Conservation (phyloP, 1,140 invertebrate species). For the Aphelenchoides besseyi region DNA sequence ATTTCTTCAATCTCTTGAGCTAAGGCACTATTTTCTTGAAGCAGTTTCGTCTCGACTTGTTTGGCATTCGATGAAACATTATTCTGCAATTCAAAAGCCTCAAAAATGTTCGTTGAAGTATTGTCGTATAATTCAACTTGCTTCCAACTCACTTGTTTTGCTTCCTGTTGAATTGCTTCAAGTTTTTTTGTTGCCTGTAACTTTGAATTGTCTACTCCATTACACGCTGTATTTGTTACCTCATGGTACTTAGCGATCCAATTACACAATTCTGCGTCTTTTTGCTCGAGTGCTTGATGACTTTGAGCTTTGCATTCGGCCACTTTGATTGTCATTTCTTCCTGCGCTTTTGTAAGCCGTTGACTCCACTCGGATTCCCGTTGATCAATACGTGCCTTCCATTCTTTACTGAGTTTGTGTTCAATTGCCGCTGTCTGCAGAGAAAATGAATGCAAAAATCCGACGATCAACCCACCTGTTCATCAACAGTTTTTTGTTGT, state of each 20-base stretch:
- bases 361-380: conserved; percentile 13
- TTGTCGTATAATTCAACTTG: neutral
- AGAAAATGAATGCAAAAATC: neutral
- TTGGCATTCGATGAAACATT: neutral
- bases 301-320: conserved; percentile 11
- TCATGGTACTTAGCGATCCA: conserved; percentile 26
- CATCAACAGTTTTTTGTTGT: neutral
- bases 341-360: neutral
- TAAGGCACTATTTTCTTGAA: neutral
- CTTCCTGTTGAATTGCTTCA: neutral
- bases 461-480: neutral
- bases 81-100: neutral
- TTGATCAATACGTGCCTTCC: conserved; percentile 19
- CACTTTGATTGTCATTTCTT: conserved; percentile 16
- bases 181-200: neutral
- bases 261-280: conserved; percentile 11
- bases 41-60: neutral
- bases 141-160: neutral
- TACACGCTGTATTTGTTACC: conserved; percentile 3
- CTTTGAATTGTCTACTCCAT: neutral
- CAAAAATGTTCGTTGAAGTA: neutral
- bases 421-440: neutral
- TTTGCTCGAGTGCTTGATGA: conserved; percentile 20
- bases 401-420: conserved; percentile 11
- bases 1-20: neutral